Base-by-base conservation (phyloP, 2,113 vertebrate species). In the Hassar affinis region DNA sequence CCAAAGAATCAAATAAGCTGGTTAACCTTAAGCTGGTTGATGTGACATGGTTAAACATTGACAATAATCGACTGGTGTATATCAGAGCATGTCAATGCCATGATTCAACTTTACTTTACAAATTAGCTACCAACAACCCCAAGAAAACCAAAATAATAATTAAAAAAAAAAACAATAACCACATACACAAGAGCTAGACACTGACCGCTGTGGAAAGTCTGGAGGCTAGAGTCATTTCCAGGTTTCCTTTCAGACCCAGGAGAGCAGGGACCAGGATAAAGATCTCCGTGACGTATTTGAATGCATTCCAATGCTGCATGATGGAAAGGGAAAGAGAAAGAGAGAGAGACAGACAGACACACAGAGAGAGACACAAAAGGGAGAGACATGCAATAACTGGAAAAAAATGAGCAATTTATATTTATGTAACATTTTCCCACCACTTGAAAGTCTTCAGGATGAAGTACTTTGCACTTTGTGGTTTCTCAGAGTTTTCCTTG, bases 181-280 rank as follows among this genome's bases (percentile, higher is more conserved):
- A 56, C 6, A 15, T 14, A 17, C 14, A 78, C 22, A 86, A 82
- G 1, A 0, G 47, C 27, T 49, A 20, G 62, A 64, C 92, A 93
- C 96, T 94, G 90, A 99, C 98, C 82, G 97, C 97, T 38, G 97
- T 99, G 59, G 97, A 99, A 6, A 99, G 93, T 77, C 98, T 93
- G 4, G 98, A 99, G n/a, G 98, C 98, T 89, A 99, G 91, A 0
- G 98, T 99, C 98, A 99, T 99, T 94, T 99, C 98, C 91, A 99
- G 93, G 90, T 99, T 99, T 20, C 98, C 98, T 92, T 99, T 99
- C 82, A 99, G 96, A 66, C 98, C 97, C 75, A 99, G 96, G 81
- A 99, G 95, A 12, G 97, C 97, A 15, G 98, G 97, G 81, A 99
- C 97, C 91, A 99, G 93, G 91, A 99, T 99, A 92, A 99, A 99